Base-by-base conservation (phyloP, 2,113 vertebrate species). In the Urocynchramus pylzowi region DNA sequence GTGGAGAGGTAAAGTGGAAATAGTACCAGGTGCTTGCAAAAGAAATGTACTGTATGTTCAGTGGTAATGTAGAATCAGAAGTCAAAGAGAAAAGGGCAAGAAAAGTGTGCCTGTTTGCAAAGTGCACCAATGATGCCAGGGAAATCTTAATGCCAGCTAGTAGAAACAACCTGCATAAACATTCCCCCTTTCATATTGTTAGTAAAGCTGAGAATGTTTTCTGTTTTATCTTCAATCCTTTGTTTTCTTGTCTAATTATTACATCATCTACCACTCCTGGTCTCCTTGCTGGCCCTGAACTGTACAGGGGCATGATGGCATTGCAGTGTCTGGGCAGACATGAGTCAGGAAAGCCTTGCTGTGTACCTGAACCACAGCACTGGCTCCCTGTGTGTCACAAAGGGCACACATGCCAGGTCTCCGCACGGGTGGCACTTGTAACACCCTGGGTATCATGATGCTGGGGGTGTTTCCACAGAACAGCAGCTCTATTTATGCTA, bases 351-450 rank as follows among this genome's bases (percentile, higher is more conserved):
- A 35, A 75, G 23, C 8, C 37, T 60, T 45, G 27, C 39, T 42
- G 24, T 53, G 35, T 44, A 21, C 14, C 44, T 53, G 59, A 57
- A 5, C 9, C 23, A 22, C 20, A 47, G 11, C 17, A 13, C 11
- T 17, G 20, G 20, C 24, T 53, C 16, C 19, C 50, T 42, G 19
- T 52, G 35, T 5, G 5, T 23, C 35, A 42, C 59, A 68, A 68
- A 57, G 21, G 31, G 8, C 17, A 10, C 13, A 10, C n/a, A 28
- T 0, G 0, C 33, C 0, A 0, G 11, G 17, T 19, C 27, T 70
- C 20, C n/a, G 28, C 23, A 33, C 2, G 1, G 13, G 24, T 26
- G 35, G 42, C 49, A 47, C 47, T 45, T 67, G 10, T 37, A 47
- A 42, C 11, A 44, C 4, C 16, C 6, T 2, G 1, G 56, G 13